phyloP scores from a whole-genome alignment of 2,888 invertebrate genomes.

The Mimachlamys varia region DNA sequence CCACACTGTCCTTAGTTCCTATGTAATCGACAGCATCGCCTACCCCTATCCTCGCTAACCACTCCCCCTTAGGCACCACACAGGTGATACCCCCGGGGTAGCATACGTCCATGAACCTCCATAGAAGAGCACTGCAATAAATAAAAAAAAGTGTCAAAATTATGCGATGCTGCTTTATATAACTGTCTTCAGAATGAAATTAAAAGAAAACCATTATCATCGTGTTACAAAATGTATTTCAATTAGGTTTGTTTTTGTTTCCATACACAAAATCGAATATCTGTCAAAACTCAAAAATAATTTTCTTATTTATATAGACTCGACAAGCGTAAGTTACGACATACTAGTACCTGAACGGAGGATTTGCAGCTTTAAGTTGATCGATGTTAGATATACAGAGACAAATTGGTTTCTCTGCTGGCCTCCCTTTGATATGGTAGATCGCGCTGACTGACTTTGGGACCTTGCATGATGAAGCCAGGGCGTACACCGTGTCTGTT shows the following conservation, averaged over 20 bases:
- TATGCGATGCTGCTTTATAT: too few relatives aligned
- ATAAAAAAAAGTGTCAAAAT: background rate
- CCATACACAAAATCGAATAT: too few relatives aligned
- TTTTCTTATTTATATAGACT: too few relatives aligned
- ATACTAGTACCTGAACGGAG: constrained; percentile 52
- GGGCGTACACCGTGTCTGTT: constrained; percentile 70
- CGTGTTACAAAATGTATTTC: too few relatives aligned
- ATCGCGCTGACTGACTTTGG: constrained; percentile 65
- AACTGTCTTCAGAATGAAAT: too few relatives aligned
- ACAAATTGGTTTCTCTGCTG: constrained; percentile 70
- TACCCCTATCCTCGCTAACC: constrained; percentile 54
- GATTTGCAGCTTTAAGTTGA: constrained; percentile 62
- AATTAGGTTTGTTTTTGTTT: too few relatives aligned
- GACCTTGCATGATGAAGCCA: constrained; percentile 66
- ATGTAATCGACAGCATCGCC: constrained; percentile 51
- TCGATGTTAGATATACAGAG: constrained; percentile 68
- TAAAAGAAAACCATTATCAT: too few relatives aligned
- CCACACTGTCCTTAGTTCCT: constrained; percentile 66
- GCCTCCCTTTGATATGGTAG: constrained; percentile 68
- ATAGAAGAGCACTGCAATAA: constrained; percentile 61
- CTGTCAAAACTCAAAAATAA: too few relatives aligned
- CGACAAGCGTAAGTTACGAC: too few relatives aligned
- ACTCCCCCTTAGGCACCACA: constrained; percentile 66
- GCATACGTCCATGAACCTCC: constrained; percentile 66
- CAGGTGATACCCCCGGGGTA: constrained; percentile 70